Evolutionary conservation across 2,888 invertebrate species (phyloP), one percentile per base, ranked within the genome.

Genomic region (Sphinx pinastri): DNA sequence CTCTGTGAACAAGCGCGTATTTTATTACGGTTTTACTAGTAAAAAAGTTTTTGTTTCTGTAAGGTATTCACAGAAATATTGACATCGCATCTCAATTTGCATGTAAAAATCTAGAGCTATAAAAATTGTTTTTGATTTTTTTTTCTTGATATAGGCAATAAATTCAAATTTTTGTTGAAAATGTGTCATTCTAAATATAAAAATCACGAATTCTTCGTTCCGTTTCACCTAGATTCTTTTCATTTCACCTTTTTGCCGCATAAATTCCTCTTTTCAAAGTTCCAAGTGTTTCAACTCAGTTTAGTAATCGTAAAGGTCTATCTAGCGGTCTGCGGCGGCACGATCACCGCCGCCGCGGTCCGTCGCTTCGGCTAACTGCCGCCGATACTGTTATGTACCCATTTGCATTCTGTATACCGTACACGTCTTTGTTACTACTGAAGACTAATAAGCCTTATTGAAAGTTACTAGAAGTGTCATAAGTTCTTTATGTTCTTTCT

Each of bases 331-430:
- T 58, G 58, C 58, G 58, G 63, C 25, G 19, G 54, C 12, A 12
- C 19, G 47, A 47, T 47, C 13, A 63, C 60, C 60, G 47, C n/a
- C 63, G 63, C 59, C 72, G 74, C 76, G 77, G 71, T 75, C 71
- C 73, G 73, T 58, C 73, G 79, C 71, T 16, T 68, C 52, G 45
- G n/a, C 63, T 80, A 79, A 78, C 77, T 71, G 76, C 76, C 55
- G 19, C 5, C 60, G 71, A 19, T 75, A 77, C 77, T 63, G 79
- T 76, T 77, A 78, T 55, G 55, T 19, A 55, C 55, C 55, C 55
- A 55, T 55, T 55, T 55, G 55, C 55, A 55, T 55, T 55, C 55
- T 55, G 12, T 55, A 55, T 55, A 55, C 55, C 19, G 55, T 19
- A 19, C 19, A 55, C 19, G 19, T 3, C 54, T 55, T 55, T 55